phyloP scores from a whole-genome alignment of 1,140 invertebrate genomes.

The Lepidurus packardi region DNA sequence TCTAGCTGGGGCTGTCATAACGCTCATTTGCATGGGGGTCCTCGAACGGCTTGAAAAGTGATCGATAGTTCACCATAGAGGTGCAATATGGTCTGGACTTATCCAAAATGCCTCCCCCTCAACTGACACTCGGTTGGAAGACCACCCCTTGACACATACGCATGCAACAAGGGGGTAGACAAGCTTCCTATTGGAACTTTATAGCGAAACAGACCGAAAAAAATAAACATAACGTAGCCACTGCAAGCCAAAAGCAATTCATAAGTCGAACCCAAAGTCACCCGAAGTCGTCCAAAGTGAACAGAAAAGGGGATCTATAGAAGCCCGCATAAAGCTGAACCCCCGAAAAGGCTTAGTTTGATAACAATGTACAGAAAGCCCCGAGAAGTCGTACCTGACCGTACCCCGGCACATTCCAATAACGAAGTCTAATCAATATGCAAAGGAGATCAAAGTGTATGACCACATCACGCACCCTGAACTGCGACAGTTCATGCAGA shows the following conservation, averaged over 20 bases:
- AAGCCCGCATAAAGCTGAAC: not conserved
- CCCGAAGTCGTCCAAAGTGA: not conserved
- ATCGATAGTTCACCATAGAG: not conserved
- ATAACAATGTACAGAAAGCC: not conserved
- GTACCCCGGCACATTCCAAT: not conserved
- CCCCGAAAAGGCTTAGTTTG: not conserved
- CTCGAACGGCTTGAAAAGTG: not conserved
- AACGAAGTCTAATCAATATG: not conserved
- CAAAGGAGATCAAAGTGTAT: conserved; percentile 3
- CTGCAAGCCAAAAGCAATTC: not conserved
- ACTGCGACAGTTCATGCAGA: conserved; percentile 10
- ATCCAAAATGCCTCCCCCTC: not conserved
- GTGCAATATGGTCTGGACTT: not conserved
- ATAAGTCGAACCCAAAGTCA: not conserved
- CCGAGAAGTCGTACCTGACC: not conserved
- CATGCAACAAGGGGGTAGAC: conserved; percentile 12
- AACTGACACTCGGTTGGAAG: no score
- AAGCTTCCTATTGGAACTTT: not conserved
- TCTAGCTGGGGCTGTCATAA: not conserved
- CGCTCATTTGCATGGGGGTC: not conserved
- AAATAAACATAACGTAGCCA: not conserved
- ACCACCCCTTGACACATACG: not conserved
- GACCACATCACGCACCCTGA: not conserved
- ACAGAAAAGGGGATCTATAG: no score
- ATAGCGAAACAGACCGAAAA: not conserved